Base-by-base conservation (phyloP, 2,888 invertebrate species). In the Mycalesis mineus region DNA sequence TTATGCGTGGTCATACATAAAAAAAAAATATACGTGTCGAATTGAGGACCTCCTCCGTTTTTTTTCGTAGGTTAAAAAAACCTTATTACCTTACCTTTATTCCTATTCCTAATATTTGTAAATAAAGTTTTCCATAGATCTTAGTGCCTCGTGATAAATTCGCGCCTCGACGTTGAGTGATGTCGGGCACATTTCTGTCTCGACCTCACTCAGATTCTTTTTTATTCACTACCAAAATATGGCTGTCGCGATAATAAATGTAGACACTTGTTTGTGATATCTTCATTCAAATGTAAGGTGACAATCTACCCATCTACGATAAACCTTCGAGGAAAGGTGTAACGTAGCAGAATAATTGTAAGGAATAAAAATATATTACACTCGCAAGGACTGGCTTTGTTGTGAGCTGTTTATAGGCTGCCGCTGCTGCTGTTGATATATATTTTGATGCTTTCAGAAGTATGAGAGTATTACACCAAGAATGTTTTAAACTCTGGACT, bases 111-210 rank as follows among this genome's bases (percentile, higher is more conserved):
- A 36, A 45, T 53, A 42, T 42, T 45, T 45, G 22, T 42, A 11
- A 7, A 53, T 36, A 45, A 37, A 37, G 28, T 53, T 45, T 45
- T 29, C 28, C 9, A 8, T 13, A 53, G 44, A 45, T 37, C 13
- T 44, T 28, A 53, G 44, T 37, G 44, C 37, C 36, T 37, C 22
- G 80, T 84, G 84, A 86, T 85, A 84, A 85, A 87, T 85, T 82
- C 78, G 72, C 75, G 72, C 74, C 67, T 68, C 77, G 86, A 86
- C 86, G 68, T 80, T 85, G 87, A 87, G 73, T 72, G 80, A 87
- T 86, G 69, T 83, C 70, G 78, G 63, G 60, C 59, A 56, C 62
- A 59, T 66, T 62, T 58, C 53, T 53, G 60, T 42, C 55, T 55
- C 70, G 68, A 72, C 71, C 77, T 73, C 73, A 69, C 75, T 75